Conservation (phyloP, 23 tunicate genomes). For the Ciona savignyi region DNA sequence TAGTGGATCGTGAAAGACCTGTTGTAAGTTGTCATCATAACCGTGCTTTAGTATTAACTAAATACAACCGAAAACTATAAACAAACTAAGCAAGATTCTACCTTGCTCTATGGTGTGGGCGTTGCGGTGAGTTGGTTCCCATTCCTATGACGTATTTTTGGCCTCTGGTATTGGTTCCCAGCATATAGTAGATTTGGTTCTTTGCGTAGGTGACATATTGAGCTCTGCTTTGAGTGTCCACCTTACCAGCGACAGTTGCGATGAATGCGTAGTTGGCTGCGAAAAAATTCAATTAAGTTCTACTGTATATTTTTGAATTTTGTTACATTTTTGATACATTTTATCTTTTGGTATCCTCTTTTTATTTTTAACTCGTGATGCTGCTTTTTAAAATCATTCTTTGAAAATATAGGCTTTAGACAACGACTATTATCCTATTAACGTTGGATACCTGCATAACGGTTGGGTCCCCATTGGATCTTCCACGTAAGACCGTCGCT, state of each 20-base stretch:
- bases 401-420: no score
- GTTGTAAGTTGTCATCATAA: no score
- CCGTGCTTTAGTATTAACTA: no score
- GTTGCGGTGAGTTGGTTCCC: constrained; percentile 42
- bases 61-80: background rate
- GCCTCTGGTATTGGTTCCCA: constrained; percentile 44
- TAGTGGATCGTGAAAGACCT: no score
- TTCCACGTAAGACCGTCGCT: constrained; percentile 71
- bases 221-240: constrained; percentile 41
- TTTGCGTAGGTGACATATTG: constrained; percentile 42
- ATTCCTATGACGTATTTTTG: constrained; percentile 72
- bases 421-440: no score
- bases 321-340: no score
- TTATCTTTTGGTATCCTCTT: no score
- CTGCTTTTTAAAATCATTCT: no score
- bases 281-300: no score
- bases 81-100: background rate
- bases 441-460: constrained; percentile 75
- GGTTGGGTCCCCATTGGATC: constrained; percentile 78
- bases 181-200: constrained; percentile 69
- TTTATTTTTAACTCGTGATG: no score
- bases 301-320: no score
- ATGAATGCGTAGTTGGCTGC: constrained; percentile 86
- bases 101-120: constrained; percentile 95
- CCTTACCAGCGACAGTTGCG: constrained; percentile 45